Conservation (phyloP, 2,888 invertebrate genomes). For the Eupithecia subfuscata region DNA sequence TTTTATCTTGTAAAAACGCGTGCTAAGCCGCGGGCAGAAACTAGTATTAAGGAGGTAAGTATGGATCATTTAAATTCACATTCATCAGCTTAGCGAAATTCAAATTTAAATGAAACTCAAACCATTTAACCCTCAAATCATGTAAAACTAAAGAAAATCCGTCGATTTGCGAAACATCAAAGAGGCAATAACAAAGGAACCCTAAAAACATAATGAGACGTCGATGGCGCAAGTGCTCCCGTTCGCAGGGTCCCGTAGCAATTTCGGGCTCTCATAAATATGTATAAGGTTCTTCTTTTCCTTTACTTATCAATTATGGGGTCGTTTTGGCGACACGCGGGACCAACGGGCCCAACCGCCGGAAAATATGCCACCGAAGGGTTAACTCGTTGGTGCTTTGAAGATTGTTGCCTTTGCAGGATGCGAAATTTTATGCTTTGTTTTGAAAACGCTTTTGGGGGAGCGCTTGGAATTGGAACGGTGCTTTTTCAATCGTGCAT, state of each 20-base stretch:
- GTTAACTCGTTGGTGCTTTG: slow-evolving; percentile 66
- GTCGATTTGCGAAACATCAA: slow-evolving; percentile 78
- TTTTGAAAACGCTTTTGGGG: slow-evolving; percentile 31
- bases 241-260: slow-evolving; percentile 81
- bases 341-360: slow-evolving; percentile 62
- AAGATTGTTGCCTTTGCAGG: slow-evolving; percentile 52
- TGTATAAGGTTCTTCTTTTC: slow-evolving; percentile 83
- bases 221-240: slow-evolving; percentile 76
- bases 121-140: slow-evolving; percentile 60
- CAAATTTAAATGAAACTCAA: slow-evolving; percentile 30
- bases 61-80: slow-evolving; percentile 1
- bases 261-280: slow-evolving; percentile 82
- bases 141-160: slow-evolving; percentile 68
- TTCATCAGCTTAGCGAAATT: slow-evolving; percentile 1
- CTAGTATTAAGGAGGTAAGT: not conserved
- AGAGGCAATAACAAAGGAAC: slow-evolving; percentile 78
- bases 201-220: slow-evolving; percentile 82
- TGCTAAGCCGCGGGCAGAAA: not conserved
- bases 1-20: not conserved
- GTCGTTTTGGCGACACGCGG: slow-evolving; percentile 77
- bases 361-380: slow-evolving; percentile 71
- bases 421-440: slow-evolving; percentile 41
- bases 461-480: slow-evolving; percentile 5
- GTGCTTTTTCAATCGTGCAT: slow-evolving; percentile 3
- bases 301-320: slow-evolving; percentile 84